phyloP scores from a whole-genome alignment of 2,888 invertebrate species.

The Apodemia zela region DNA sequence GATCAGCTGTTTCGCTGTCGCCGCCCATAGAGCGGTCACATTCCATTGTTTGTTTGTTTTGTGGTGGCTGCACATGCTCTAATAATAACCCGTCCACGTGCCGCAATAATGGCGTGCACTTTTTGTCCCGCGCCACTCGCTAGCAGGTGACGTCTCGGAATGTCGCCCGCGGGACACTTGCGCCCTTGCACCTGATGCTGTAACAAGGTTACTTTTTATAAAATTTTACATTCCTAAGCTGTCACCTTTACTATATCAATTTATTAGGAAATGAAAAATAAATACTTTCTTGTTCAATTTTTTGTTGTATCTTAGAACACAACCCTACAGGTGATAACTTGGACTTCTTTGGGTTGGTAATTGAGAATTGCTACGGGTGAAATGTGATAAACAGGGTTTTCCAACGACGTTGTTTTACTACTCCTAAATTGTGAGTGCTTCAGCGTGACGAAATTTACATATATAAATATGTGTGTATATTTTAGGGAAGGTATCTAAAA shows the following conservation, averaged over 20 bases:
- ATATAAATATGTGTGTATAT: no score
- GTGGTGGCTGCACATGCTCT: slow-evolving; percentile 5
- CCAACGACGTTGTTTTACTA: no score
- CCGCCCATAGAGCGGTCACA: neutral
- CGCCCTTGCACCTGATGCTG: slow-evolving; percentile 21
- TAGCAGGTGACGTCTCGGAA: slow-evolving; percentile 39
- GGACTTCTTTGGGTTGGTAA: no score
- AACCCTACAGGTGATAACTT: no score
- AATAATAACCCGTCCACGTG: slow-evolving; percentile 7
- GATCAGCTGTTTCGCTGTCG: neutral
- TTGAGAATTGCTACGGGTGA: no score
- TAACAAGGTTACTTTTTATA: slow-evolving; percentile 17
- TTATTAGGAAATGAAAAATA: neutral
- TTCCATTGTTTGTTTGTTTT: slow-evolving; percentile 6
- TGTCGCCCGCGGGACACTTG: slow-evolving; percentile 26
- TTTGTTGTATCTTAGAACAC: no score
- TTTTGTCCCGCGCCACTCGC: slow-evolving; percentile 44
- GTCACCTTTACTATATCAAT: neutral
- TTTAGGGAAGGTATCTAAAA: no score
- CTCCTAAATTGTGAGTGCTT: no score
- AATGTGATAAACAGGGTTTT: no score
- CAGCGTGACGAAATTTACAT: no score
- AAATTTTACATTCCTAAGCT: neutral
- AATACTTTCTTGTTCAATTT: neutral
- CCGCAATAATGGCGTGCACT: slow-evolving; percentile 31